Conservation (phyloP, 1,140 invertebrate genomes). For the Drosophila ercepeae region DNA sequence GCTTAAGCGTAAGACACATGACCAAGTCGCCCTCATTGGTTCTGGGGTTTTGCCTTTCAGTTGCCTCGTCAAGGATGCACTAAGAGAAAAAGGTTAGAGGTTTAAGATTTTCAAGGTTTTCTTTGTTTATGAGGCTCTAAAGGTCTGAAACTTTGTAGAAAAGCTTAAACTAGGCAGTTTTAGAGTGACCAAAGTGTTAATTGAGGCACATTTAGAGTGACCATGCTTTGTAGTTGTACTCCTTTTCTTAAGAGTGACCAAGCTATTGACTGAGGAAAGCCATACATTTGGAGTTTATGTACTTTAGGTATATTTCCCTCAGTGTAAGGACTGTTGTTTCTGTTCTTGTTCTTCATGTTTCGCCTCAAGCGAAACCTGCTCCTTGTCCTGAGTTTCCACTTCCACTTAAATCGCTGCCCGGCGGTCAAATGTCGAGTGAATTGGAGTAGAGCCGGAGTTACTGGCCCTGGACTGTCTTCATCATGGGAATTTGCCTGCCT, state of each 20-base stretch:
- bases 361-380: constrained; percentile 21
- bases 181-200: too few species aligned
- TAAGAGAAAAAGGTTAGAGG: background rate
- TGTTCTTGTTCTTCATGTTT: constrained; percentile 1
- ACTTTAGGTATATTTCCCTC: background rate
- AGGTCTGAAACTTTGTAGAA: too few species aligned
- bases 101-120: background rate
- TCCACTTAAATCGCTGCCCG: constrained; percentile 57
- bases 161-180: background rate
- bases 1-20: constrained; percentile 70
- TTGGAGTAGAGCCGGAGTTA: constrained; percentile 2
- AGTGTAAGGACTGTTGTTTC: background rate
- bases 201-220: too few species aligned
- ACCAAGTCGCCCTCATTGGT: constrained; percentile 29
- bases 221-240: too few species aligned
- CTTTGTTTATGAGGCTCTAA: too few species aligned
- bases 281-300: too few species aligned
- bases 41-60: constrained; percentile 6
- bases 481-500: constrained; percentile 64
- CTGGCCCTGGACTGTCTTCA: constrained; percentile 28
- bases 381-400: constrained; percentile 13
- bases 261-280: too few species aligned
- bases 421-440: constrained; percentile 49
- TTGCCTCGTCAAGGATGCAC: constrained; percentile 25
- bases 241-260: too few species aligned